Evolutionary conservation across 1,140 invertebrate genomes (phyloP).

Genomic region (Pogonomyrmex barbatus): DNA sequence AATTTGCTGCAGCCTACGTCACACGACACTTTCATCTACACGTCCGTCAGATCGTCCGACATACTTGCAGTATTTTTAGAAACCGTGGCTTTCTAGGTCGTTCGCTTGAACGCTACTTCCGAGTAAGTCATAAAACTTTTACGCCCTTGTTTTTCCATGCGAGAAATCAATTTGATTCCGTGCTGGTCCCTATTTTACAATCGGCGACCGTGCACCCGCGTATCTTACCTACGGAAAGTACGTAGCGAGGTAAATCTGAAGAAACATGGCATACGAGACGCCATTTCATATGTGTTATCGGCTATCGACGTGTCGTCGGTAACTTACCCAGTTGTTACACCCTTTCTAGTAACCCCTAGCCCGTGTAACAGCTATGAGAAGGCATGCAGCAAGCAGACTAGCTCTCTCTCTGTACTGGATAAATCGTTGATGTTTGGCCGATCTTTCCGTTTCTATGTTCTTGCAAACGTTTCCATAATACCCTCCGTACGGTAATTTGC

Average conservation of each 20-base stretch:
- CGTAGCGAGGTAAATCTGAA: conserved; percentile 35
- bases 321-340: conserved; percentile 60
- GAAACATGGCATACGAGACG: conserved; percentile 50
- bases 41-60: conserved; percentile 35
- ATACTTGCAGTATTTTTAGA: conserved; percentile 65
- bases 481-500: conserved; percentile 17
- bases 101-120: conserved; percentile 55
- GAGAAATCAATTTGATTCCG: conserved; percentile 66
- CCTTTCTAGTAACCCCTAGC: conserved; percentile 43
- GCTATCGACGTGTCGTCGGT: conserved; percentile 70
- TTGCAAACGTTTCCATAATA: conserved; percentile 34
- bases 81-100: conserved; percentile 62
- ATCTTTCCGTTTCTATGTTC: conserved; percentile 47
- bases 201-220: conserved; percentile 48
- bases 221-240: conserved; percentile 64
- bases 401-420: conserved; percentile 21
- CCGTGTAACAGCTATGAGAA: conserved; percentile 47
- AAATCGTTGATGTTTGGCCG: conserved; percentile 40
- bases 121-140: conserved; percentile 41
- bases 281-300: conserved; percentile 66
- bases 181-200: conserved; percentile 41
- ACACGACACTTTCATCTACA: conserved; percentile 50
- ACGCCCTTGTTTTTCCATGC: conserved; percentile 48
- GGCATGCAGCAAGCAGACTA: conserved; percentile 45
- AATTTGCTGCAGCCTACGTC: conserved; percentile 52